Percentiles rank a stretch among this genome's conserved stretches.
Conservation (phyloP, 2,797 vertebrate genomes). For the Natrix natrix region DNA sequence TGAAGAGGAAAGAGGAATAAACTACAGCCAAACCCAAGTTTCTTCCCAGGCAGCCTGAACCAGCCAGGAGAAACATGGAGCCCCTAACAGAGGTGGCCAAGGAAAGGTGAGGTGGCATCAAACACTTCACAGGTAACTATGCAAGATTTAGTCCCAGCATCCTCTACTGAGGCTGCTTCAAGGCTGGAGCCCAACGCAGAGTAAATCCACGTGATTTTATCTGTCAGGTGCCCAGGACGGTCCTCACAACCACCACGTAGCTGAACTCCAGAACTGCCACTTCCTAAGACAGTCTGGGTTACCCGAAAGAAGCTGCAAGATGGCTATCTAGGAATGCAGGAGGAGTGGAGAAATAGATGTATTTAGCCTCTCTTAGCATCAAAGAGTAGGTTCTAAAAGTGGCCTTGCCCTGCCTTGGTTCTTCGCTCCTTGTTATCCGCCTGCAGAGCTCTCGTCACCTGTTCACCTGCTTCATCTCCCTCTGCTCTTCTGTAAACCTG, state of each 20-base stretch:
- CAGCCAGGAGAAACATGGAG: neutral
- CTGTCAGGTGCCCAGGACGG: neutral
- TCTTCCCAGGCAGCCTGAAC: neutral
- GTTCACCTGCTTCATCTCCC: neutral
- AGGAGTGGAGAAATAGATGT: neutral
- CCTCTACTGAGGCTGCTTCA: neutral
- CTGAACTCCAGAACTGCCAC: neutral
- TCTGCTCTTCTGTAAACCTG: neutral
- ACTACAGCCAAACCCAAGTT: neutral
- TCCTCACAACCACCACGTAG: neutral
- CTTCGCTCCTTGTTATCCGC: neutral
- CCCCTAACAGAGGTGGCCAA: neutral
- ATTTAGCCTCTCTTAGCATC: neutral
- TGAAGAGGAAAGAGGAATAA: neutral
- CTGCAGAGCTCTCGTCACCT: neutral
- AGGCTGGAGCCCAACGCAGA: neutral
- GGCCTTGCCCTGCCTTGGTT: neutral
- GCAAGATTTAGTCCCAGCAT: neutral
- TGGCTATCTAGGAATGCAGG: neutral
- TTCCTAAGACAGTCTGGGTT: neutral
- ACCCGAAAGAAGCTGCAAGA: neutral
- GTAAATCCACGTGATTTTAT: neutral
- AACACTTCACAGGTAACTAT: neutral
- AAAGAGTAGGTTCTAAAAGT: neutral
- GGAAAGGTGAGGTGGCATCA: neutral